These are phyloP conservation scores for Gymnarchus niloticus DNA, from an alignment of 2,113 vertebrate genomes.

Conservation along the genomic window DNA sequence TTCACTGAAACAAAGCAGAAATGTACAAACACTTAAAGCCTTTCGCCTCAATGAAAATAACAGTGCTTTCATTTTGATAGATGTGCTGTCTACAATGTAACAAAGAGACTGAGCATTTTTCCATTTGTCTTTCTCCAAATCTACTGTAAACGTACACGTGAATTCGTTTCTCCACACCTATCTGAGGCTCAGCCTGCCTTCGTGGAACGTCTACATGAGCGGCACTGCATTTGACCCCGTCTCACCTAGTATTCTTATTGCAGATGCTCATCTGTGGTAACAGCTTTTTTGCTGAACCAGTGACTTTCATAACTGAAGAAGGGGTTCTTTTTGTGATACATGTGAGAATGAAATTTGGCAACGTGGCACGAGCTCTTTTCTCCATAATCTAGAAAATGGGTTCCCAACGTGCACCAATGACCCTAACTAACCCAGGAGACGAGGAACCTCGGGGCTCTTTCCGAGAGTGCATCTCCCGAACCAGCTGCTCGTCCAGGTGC, in stretches of 20 bases:
- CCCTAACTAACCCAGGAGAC: background rate
- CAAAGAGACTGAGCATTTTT: background rate
- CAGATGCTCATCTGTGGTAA: background rate
- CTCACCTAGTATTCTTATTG: background rate
- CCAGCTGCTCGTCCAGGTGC: background rate
- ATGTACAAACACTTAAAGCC: background rate
- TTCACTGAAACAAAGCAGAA: slow-evolving; percentile 16
- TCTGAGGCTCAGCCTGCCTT: background rate
- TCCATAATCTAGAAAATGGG: background rate
- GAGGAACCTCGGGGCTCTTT: background rate
- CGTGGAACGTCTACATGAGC: background rate
- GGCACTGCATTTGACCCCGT: background rate
- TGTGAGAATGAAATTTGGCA: background rate
- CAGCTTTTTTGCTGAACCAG: background rate
- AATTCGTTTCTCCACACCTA: background rate
- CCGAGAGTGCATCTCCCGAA: background rate
- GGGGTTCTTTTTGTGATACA: background rate
- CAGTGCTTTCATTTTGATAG: background rate
- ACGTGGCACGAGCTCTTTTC: background rate
- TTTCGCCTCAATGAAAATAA: background rate
- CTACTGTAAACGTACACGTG: background rate
- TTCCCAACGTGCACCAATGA: background rate
- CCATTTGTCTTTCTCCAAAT: background rate
- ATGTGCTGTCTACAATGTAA: background rate
- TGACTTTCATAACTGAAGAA: background rate